Evolutionary conservation across 1,140 invertebrate genomes (phyloP).

Genomic region (Drosophila sucinea): DNA sequence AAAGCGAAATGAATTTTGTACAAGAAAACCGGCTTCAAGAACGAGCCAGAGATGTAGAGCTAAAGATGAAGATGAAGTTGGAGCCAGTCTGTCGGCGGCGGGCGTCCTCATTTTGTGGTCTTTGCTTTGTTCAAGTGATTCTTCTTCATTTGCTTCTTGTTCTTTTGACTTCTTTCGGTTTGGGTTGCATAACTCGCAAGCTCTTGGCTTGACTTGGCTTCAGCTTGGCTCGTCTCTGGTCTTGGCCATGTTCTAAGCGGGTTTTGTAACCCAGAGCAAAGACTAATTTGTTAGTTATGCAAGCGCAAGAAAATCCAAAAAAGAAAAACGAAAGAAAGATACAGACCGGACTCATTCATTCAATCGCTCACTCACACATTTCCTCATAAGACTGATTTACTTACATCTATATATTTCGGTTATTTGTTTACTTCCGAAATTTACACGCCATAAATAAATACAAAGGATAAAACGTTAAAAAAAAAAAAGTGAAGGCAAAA

Average conservation of each 20-base stretch:
- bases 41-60: constrained; percentile 4
- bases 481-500: constrained; percentile 19
- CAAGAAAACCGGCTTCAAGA: constrained; percentile 13
- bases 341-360: constrained; percentile 15
- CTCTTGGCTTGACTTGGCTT: constrained; percentile 1
- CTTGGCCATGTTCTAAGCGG: constrained; percentile 13
- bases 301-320: constrained; percentile 24
- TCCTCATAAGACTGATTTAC: constrained; percentile 48
- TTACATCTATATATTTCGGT: constrained; percentile 21
- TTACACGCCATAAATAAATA: constrained; percentile 72
- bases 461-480: background rate
- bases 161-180: constrained; percentile 6
- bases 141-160: constrained; percentile 23
- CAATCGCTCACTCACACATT: constrained; percentile 32
- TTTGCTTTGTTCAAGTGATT: constrained; percentile 50
- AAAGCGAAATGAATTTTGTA: constrained; percentile 41
- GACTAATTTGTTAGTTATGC: constrained; percentile 28
- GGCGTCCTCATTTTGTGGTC: constrained; percentile 18
- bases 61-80: background rate
- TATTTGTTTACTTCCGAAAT: constrained; percentile 65
- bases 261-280: constrained; percentile 27
- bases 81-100: background rate
- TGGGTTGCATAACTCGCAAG: constrained; percentile 44
- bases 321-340: background rate
- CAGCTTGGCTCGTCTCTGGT: background rate